These are phyloP conservation scores for Pao palembangensis DNA, from an alignment of 2,113 vertebrate genomes.

Conservation along the genomic window DNA sequence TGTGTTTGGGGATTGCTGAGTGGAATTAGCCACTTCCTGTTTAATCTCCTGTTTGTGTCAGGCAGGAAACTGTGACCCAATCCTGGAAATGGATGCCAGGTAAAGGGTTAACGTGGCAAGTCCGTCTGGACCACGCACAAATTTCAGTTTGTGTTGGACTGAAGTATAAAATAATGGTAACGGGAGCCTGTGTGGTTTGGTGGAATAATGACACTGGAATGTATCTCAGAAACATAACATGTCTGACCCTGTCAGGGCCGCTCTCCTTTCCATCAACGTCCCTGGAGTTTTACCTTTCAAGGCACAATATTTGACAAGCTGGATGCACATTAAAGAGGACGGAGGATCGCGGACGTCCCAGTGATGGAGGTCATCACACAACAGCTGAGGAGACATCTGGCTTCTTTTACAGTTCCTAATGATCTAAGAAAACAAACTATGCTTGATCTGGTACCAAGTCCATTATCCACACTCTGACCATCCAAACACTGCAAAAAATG, in stretches of 20 bases:
- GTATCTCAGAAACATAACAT: background rate
- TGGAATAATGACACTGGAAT: background rate
- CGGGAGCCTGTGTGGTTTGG: background rate
- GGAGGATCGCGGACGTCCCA: no score
- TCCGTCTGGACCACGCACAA: background rate
- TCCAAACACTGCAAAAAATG: no score
- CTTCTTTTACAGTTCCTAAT: no score
- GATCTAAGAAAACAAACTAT: no score
- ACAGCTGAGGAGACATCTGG: no score
- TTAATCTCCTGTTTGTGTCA: slow-evolving; percentile 7
- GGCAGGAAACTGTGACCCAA: slow-evolving; percentile 6
- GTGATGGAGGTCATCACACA: no score
- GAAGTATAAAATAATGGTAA: background rate
- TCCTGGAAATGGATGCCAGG: slow-evolving; percentile 1
- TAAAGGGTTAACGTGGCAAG: background rate
- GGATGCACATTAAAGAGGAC: no score
- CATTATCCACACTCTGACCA: no score
- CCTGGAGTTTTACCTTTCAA: no score
- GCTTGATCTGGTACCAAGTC: no score
- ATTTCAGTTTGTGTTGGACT: background rate
- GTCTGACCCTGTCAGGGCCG: background rate
- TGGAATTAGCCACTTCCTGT: slow-evolving; percentile 32
- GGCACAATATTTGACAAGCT: no score
- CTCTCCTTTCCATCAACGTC: no score
- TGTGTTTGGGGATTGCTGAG: slow-evolving; percentile 8